Base-by-base conservation (phyloP, 2,797 vertebrate species). In the Myoxocephalus aenaeus region DNA sequence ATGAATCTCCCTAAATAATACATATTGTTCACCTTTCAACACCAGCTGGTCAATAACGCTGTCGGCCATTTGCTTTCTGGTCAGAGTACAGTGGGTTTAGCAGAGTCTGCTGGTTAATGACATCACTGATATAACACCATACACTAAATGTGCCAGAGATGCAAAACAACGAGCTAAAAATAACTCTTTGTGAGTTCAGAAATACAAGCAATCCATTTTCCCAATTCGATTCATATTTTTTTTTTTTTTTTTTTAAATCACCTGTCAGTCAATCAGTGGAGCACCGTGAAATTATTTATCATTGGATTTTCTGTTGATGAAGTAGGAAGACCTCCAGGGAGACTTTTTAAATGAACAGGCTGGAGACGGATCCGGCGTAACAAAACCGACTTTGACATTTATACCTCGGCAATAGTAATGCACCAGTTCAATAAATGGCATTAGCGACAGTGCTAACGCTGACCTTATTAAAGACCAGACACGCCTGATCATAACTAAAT, bases 401-500 rank as follows among this genome's bases (percentile, higher is more conserved):
- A 27, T 27, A 27, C 25, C 1, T 67, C 18, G 10, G 38, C 65
- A 69, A 57, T 13, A 44, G 32, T 44, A 54, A 50, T 50, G 27
- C 70, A 65, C 0, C 10, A 11, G 29, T 42, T 27, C 42, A 62
- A 65, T 34, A 48, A 20, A 20, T 9, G 25, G 22, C 27, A 67
- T 32, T 42, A 56, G 29, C 11, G 44, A 17, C 40, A 17, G 7
- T n/a, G 51, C 63, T 25, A 42, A 44, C 22, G n/a, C 20, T 70
- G 78, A 65, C 54, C 61, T 78, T 72, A 70, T 64, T 42, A 66
- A 70, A 46, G 51, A 57, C 34, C 5, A 17, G 34, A 54, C 6
- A 50, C 36, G 40, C 7, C 17, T 46, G 22, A 70, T 54, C 54
- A 12, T 8, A 18, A 48, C 14, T 17, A 29, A n/a, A 36, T 32